Conservation (phyloP, 2,888 invertebrate species). For the Netelia virgata region DNA sequence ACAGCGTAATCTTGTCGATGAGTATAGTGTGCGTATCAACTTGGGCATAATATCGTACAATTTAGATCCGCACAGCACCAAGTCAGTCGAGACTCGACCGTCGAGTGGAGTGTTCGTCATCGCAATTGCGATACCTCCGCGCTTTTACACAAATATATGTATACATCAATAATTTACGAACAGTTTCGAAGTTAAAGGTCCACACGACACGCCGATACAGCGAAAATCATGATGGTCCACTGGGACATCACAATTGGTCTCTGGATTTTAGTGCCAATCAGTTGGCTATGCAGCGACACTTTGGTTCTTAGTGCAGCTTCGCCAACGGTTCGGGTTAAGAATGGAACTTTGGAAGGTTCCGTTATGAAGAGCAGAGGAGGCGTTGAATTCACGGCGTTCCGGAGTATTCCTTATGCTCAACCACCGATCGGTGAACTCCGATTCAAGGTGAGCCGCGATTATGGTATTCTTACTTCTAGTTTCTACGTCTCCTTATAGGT, state of each 20-base stretch:
- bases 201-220: too few relatives aligned
- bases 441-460: constrained; percentile 86
- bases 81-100: too few relatives aligned
- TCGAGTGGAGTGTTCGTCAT: too few relatives aligned
- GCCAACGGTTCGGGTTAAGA: constrained; percentile 81
- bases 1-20: too few relatives aligned
- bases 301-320: constrained; percentile 14
- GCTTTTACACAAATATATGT: too few relatives aligned
- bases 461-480: background rate
- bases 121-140: too few relatives aligned
- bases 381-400: constrained; percentile 87
- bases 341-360: constrained; percentile 86
- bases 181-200: background rate
- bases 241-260: background rate
- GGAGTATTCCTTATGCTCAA: constrained; percentile 87
- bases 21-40: too few relatives aligned
- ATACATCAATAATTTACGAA: too few relatives aligned
- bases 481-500: too few relatives aligned
- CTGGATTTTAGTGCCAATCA: background rate
- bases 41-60: too few relatives aligned
- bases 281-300: background rate
- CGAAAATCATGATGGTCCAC: background rate
- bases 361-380: constrained; percentile 86
- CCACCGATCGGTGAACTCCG: constrained; percentile 87
- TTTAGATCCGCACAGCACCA: too few relatives aligned